These are phyloP conservation scores for Eulimnadia texana DNA, from an alignment of 1,140 invertebrate species.

Conservation along the genomic window DNA sequence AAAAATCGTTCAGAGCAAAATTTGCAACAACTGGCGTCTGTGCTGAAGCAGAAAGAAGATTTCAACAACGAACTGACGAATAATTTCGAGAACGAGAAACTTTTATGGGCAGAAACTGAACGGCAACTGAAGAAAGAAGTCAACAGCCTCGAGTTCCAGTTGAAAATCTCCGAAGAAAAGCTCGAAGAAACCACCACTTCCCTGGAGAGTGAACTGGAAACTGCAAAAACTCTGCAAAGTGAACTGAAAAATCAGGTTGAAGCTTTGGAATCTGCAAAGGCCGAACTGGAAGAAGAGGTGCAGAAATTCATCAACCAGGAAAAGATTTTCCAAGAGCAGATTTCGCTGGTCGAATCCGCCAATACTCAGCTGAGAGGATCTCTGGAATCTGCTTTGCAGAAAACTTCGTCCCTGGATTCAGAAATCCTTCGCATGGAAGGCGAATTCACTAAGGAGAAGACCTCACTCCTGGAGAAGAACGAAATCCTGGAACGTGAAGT, in stretches of 20 bases:
- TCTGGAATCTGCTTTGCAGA: too few species aligned
- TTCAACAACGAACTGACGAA: not conserved
- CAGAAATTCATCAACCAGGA: too few species aligned
- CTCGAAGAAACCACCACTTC: not conserved
- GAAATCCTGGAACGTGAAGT: not conserved
- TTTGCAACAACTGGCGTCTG: too few species aligned
- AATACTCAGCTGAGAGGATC: too few species aligned
- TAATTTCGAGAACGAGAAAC: not conserved
- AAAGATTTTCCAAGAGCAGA: too few species aligned
- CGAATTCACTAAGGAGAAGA: not conserved
- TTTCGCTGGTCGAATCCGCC: too few species aligned
- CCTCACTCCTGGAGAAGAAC: not conserved
- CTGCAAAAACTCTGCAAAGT: too few species aligned
- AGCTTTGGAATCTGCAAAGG: not conserved
- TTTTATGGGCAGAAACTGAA: not conserved
- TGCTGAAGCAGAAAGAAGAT: not conserved
- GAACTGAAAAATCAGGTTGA: not conserved
- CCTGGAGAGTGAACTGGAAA: not conserved
- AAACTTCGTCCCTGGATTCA: too few species aligned
- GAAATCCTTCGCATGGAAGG: too few species aligned
- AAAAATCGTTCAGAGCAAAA: too few species aligned
- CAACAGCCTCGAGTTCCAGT: not conserved
- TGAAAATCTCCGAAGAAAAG: not conserved
- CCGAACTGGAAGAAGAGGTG: not conserved
- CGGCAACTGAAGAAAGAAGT: not conserved